Base-by-base conservation (phyloP, 1,140 invertebrate genomes). In the Euura saliciscinereae region DNA sequence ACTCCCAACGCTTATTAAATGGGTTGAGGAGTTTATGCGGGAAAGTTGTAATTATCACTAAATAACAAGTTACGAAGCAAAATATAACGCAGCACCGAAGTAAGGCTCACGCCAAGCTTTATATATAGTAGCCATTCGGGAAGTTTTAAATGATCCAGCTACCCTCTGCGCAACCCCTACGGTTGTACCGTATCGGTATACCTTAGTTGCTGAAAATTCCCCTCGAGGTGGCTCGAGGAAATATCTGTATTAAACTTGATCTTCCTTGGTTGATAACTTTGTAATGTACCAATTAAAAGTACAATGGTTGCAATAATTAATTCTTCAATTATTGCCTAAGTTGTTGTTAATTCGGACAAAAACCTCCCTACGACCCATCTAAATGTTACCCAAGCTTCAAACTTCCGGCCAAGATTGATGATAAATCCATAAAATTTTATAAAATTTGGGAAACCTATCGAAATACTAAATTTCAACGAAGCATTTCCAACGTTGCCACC, bases 11-110 rank as follows among this genome's bases (percentile, higher is more conserved):
- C 10, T 64, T 44, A 6, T 10, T 71, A 65, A 43, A 71, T 65
- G 65, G 65, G 44, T 28, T 8, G 45, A 43, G 4, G n/a, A 69
- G 43, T 69, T 64, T 3, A 71, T 42, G 42, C 74, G 42, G 71
- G 69, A 59, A 75, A 73, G 74, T 80, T 69, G 76, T 80, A 80
- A 80, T 78, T 80, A 80, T 78, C 74, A 74, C 44, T 75, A 78
- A 80, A 80, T 79, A 79, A 79, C 74, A 74, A 77, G 74, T 59
- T 72, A 71, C 69, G 11, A 69, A 59, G 51, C 51, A 59, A 59
- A 59, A 59, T 59, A 59, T 59, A 59, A 59, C 51, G 51, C 51
- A n/a, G 51, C 5, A 3, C 3, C 51, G 3, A 59, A 59, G 51
- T n/a, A 59, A 59, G 8, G 28, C 51, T 59, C 51, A n/a, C 51